Percentiles rank a stretch among this genome's conserved stretches.
Conservation (phyloP, 1,140 invertebrate genomes). For the Leptopilina boulardi region DNA sequence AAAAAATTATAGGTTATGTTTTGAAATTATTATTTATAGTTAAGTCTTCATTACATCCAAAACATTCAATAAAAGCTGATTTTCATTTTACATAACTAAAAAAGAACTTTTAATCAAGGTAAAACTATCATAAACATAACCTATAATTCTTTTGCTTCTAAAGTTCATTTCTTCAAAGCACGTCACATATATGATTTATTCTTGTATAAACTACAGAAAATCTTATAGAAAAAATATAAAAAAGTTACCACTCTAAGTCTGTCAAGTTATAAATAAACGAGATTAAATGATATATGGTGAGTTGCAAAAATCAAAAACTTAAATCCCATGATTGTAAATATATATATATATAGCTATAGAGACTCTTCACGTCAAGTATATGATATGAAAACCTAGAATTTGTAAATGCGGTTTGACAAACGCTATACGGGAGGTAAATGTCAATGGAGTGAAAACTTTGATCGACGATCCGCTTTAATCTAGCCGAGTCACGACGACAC, state of each 20-base stretch:
- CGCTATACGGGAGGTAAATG: slow-evolving; percentile 42
- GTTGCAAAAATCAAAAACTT: slow-evolving; percentile 22
- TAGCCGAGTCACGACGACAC: slow-evolving; percentile 41
- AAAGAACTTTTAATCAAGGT: too few species aligned
- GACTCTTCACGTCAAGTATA: slow-evolving; percentile 2
- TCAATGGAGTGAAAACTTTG: slow-evolving; percentile 50
- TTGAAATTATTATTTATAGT: too few species aligned
- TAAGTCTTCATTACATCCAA: too few species aligned
- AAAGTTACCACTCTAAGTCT: neutral
- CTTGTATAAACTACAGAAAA: too few species aligned
- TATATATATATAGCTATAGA: too few species aligned
- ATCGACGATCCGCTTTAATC: slow-evolving; percentile 46
- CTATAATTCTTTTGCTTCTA: too few species aligned
- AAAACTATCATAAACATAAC: too few species aligned
- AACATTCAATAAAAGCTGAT: too few species aligned
- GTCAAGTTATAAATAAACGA: neutral
- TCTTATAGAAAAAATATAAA: neutral
- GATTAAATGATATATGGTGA: neutral
- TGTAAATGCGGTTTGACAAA: slow-evolving; percentile 39
- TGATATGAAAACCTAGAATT: neutral
- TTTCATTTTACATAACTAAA: too few species aligned
- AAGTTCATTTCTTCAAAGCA: too few species aligned
- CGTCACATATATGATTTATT: too few species aligned
- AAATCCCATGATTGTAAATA: slow-evolving; percentile 33
- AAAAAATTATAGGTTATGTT: too few species aligned